A percentile compares a stretch with the other conserved stretches of the same genome.
Evolutionary conservation across 2,797 vertebrate species (phyloP).

Genomic region (Zalophus californianus): DNA sequence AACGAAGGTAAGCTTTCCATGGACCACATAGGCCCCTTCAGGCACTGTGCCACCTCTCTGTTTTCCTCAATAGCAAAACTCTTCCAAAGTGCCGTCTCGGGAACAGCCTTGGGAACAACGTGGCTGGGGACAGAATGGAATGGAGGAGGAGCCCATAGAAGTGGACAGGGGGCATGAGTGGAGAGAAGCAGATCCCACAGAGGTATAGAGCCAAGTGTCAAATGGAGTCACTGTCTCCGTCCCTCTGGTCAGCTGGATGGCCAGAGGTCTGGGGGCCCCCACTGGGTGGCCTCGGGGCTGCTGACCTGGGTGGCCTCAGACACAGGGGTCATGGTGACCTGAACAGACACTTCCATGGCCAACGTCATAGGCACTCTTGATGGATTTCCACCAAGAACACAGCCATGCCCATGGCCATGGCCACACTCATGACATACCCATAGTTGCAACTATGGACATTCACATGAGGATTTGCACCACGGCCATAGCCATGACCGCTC

Average conservation of each 20-base stretch:
- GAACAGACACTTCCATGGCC: conserved; percentile 77
- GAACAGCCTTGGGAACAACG: not conserved
- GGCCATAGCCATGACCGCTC: conserved; percentile 66
- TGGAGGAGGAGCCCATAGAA: not conserved
- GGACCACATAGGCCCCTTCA: not conserved
- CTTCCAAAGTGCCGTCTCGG: not conserved
- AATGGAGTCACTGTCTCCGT: conserved; percentile 13
- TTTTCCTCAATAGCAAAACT: not conserved
- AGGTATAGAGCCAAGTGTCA: not conserved
- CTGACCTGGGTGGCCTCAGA: conserved; percentile 52
- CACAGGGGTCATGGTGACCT: not conserved
- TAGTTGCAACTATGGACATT: conserved; percentile 54
- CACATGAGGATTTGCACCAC: conserved; percentile 58
- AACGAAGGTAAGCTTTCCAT: not conserved
- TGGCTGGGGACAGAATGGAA: not conserved
- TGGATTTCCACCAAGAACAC: conserved; percentile 76
- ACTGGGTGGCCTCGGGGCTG: conserved; percentile 29
- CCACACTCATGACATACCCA: conserved; percentile 59
- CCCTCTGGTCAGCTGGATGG: conserved; percentile 57
- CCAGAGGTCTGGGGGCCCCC: not conserved
- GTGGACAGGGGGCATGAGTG: not conserved
- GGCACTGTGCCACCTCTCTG: not conserved
- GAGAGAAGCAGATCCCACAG: not conserved
- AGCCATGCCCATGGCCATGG: conserved; percentile 64
- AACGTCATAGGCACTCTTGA: conserved; percentile 77